These are phyloP conservation scores for Creontiades dilutus DNA, from an alignment of 2,888 invertebrate species.

Conservation along the genomic window DNA sequence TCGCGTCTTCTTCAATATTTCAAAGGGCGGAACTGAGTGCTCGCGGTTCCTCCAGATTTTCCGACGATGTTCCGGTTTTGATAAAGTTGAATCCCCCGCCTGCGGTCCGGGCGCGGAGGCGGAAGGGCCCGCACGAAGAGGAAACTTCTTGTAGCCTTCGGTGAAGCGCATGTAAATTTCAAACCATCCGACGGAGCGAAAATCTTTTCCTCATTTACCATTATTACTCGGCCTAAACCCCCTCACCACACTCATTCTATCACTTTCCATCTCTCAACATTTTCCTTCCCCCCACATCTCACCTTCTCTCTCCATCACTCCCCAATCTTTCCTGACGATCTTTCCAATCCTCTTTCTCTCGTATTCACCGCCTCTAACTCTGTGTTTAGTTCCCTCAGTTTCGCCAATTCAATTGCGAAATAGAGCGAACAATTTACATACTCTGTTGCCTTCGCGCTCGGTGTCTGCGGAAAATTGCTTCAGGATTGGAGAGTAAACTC, in stretches of 20 bases:
- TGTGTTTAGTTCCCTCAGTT: neutral
- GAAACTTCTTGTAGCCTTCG: neutral
- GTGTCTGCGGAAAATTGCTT: too few species aligned
- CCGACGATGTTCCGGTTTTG: neutral
- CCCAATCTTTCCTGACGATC: too few species aligned
- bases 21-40: neutral
- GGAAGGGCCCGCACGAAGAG: neutral
- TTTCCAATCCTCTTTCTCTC: neutral
- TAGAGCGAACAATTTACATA: neutral
- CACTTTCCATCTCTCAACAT: too few species aligned
- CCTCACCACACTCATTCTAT: too few species aligned
- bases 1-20: neutral
- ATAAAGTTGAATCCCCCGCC: neutral
- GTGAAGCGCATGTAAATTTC: conserved; percentile 35
- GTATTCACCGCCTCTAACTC: neutral
- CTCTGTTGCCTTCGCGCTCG: neutral
- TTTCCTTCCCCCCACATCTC: too few species aligned
- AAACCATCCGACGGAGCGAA: conserved; percentile 40
- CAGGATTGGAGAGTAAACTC: too few species aligned
- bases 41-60: neutral
- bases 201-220: conserved; percentile 55
- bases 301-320: too few species aligned
- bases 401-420: neutral
- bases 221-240: neutral
- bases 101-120: neutral